phyloP scores from a whole-genome alignment of 2,888 invertebrate species.

The Amphipyra tragopoginis region DNA sequence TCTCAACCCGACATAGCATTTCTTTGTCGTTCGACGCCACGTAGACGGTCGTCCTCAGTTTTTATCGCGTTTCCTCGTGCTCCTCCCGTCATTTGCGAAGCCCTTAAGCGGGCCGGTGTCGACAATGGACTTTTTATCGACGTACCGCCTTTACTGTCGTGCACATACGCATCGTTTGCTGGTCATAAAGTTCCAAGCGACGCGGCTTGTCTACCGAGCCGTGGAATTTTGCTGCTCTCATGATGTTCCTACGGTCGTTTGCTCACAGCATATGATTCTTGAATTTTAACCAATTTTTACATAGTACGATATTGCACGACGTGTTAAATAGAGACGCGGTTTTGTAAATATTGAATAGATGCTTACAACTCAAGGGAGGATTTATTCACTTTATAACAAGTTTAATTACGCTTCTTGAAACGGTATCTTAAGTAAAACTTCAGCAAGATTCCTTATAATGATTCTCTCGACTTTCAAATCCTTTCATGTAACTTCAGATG shows the following conservation, averaged over 20 bases:
- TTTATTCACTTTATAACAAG: conserved; percentile 24
- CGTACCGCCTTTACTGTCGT: conserved; percentile 76
- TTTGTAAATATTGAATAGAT: conserved; percentile 26
- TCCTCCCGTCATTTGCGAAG: conserved; percentile 81
- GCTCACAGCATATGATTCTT: conserved; percentile 60
- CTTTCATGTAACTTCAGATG: conserved; percentile 63
- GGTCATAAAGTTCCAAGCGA: conserved; percentile 77
- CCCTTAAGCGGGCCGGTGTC: conserved; percentile 78
- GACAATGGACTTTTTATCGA: conserved; percentile 85
- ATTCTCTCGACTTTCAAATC: conserved; percentile 45
- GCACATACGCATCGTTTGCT: conserved; percentile 80
- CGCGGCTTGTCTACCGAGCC: conserved; percentile 70
- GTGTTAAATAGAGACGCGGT: conserved; percentile 36
- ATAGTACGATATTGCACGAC: conserved; percentile 44
- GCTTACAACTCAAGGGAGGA: conserved; percentile 7
- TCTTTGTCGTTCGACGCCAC: conserved; percentile 69
- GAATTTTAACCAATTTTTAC: conserved; percentile 62
- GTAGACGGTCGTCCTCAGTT: conserved; percentile 74
- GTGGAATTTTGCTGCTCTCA: conserved; percentile 70
- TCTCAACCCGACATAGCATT: conserved; percentile 71
- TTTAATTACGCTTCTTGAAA: conserved; percentile 1
- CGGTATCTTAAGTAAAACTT: conserved; percentile 11
- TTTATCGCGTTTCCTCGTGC: conserved; percentile 80
- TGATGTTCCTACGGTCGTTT: conserved; percentile 66
- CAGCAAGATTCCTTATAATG: conserved; percentile 20